These are phyloP conservation scores for Scaptomyza caliginosa DNA, from an alignment of 2,888 invertebrate species.

Conservation along the genomic window DNA sequence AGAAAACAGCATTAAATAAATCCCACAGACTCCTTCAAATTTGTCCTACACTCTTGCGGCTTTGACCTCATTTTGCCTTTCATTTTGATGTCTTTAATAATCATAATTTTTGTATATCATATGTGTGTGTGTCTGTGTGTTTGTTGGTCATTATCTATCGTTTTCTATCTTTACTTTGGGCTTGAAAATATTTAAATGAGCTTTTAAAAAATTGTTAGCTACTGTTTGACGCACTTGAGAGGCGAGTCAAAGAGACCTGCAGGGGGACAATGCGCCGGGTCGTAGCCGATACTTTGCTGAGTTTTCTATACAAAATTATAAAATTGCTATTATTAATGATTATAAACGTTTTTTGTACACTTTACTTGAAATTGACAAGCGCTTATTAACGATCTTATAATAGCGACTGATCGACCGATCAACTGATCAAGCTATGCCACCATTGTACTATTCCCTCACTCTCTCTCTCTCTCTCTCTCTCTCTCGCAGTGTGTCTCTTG, in stretches of 20 bases:
- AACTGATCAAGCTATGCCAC: constrained; percentile 47
- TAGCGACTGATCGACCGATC: constrained; percentile 70
- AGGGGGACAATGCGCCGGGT: constrained; percentile 15
- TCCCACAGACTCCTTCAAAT: constrained; percentile 22
- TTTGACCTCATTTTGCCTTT: constrained; percentile 40
- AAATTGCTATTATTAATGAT: constrained; percentile 81
- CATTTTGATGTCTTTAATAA: constrained; percentile 41
- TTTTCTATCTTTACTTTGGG: constrained; percentile 22
- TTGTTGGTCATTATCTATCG: constrained; percentile 39
- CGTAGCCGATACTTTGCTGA: constrained; percentile 23
- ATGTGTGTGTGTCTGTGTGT: neutral
- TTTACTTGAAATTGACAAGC: constrained; percentile 79
- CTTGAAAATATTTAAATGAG: constrained; percentile 66
- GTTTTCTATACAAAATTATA: constrained; percentile 68
- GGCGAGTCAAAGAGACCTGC: constrained; percentile 26
- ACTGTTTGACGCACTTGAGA: constrained; percentile 75
- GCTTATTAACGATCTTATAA: constrained; percentile 81
- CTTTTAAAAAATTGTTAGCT: constrained; percentile 71
- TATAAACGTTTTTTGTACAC: constrained; percentile 76
- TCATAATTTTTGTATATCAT: constrained; percentile 17
- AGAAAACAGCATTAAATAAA: too few relatives aligned
- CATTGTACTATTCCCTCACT: constrained; percentile 47
- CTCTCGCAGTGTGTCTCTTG: neutral
- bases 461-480: neutral
- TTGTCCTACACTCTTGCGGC: constrained; percentile 5